phyloP scores from a whole-genome alignment of 2,113 vertebrate genomes.

The Gopherus evgoodei region DNA sequence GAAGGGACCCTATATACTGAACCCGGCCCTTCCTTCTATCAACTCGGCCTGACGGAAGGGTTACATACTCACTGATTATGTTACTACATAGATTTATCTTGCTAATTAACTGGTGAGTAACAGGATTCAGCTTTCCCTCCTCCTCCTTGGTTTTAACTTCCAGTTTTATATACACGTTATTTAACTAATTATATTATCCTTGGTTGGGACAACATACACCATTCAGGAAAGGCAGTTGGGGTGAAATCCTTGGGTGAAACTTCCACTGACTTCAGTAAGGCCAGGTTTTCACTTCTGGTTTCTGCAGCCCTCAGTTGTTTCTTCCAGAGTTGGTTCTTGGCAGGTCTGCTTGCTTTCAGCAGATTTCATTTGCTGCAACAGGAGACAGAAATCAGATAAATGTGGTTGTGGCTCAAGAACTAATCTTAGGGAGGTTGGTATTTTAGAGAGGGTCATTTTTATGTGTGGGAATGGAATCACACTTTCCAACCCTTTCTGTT shows the following conservation, averaged over 20 bases:
- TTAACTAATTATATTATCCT: background rate
- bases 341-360: background rate
- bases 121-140: background rate
- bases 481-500: background rate
- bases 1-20: too few species aligned
- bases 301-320: background rate
- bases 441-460: background rate
- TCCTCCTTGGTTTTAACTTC: background rate
- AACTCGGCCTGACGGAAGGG: too few species aligned
- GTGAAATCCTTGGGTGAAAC: background rate
- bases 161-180: background rate
- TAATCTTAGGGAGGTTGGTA: accelerated
- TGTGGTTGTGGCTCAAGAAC: background rate
- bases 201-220: background rate
- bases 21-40: too few species aligned
- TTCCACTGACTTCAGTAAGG: background rate
- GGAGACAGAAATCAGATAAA: background rate
- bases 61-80: background rate
- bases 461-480: background rate
- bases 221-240: background rate
- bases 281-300: background rate
- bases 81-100: background rate
- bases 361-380: background rate
- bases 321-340: background rate
- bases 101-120: background rate